Percentiles rank a stretch among this genome's conserved stretches.
Evolutionary conservation across 2,888 invertebrate genomes (phyloP).

Genomic region (Athalia rosae): DNA sequence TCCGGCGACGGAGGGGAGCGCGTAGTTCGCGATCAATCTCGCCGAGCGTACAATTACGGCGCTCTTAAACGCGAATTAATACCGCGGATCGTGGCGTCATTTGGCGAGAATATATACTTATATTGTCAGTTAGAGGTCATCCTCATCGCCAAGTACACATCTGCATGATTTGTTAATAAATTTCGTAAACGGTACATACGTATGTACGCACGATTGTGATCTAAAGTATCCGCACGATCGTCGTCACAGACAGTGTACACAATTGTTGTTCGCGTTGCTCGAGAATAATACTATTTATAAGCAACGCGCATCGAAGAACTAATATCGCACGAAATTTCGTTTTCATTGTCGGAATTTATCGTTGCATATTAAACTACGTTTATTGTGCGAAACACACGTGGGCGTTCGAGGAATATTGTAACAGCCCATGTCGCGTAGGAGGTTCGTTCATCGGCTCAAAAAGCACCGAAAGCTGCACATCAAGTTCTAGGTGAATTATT

Average conservation of each 20-base stretch:
- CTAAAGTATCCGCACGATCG: too few species aligned
- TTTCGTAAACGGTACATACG: background rate
- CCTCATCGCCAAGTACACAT: slow-evolving; percentile 7
- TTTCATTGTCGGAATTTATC: slow-evolving; percentile 30
- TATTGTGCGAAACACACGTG: slow-evolving; percentile 14
- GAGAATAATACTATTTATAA: background rate
- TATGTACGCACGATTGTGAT: background rate
- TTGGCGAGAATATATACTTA: slow-evolving; percentile 10
- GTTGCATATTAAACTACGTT: background rate
- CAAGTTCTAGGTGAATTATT: too few species aligned
- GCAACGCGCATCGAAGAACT: background rate
- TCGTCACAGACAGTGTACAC: too few species aligned
- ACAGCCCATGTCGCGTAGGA: too few species aligned
- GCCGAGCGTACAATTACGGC: too few species aligned
- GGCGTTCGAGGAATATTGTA: too few species aligned
- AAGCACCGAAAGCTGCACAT: too few species aligned
- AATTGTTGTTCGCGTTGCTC: background rate
- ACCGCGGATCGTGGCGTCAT: slow-evolving; percentile 23
- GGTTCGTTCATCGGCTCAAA: too few species aligned
- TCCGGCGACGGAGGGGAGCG: too few species aligned
- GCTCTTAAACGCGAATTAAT: too few species aligned
- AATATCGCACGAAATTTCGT: slow-evolving; percentile 31
- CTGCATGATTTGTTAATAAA: too few species aligned
- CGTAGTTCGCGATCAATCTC: too few species aligned
- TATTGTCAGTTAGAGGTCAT: background rate